phyloP scores from a whole-genome alignment of 2,888 invertebrate species.

The Melieria picta region DNA sequence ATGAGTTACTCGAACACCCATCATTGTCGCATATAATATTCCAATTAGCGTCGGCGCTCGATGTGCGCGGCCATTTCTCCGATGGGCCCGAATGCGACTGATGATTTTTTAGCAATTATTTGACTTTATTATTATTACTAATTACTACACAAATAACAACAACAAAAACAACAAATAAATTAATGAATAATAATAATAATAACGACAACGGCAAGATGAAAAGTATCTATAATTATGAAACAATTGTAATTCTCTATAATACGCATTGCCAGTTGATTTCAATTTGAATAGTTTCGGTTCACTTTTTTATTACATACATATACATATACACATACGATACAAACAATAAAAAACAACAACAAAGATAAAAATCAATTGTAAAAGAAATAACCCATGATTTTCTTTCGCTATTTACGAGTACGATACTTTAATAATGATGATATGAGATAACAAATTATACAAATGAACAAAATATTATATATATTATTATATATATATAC shows the following conservation, averaged over 20 bases:
- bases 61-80: conserved; percentile 73
- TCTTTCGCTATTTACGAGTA: conserved; percentile 25
- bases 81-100: conserved; percentile 67
- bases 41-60: conserved; percentile 84
- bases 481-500: conserved; percentile 21
- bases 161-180: conserved; percentile 39
- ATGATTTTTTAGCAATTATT: conserved; percentile 54
- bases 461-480: conserved; percentile 10
- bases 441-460: conserved; percentile 25
- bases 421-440: conserved; percentile 17
- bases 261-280: conserved; percentile 36
- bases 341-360: conserved; percentile 16
- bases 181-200: conserved; percentile 29
- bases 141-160: conserved; percentile 42
- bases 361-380: conserved; percentile 12
- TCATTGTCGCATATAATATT: conserved; percentile 81
- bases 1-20: conserved; percentile 86
- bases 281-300: conserved; percentile 23
- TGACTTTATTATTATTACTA: conserved; percentile 25
- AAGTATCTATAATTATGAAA: conserved; percentile 42
- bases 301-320: conserved; percentile 30
- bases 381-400: background rate
- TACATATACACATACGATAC: conserved; percentile 16
- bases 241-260: conserved; percentile 45
- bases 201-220: conserved; percentile 35